Evolutionary conservation across 1,140 invertebrate genomes (phyloP).

Genomic region (Drosophila nikananu): DNA sequence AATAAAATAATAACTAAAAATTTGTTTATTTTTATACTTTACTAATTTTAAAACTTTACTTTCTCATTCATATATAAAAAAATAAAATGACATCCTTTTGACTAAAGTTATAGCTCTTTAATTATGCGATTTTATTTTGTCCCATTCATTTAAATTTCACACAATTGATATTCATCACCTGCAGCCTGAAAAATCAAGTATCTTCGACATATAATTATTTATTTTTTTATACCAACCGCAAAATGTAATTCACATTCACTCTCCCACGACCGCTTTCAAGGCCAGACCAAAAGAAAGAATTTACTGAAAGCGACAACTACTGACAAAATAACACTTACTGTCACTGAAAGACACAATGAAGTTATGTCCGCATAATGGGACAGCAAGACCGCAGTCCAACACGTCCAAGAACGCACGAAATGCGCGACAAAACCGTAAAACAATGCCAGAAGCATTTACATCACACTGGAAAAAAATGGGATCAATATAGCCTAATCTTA

Average conservation of each 20-base stretch:
- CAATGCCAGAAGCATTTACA: constrained; percentile 31
- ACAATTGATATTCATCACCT: background rate
- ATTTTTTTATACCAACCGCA: background rate
- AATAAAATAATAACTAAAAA: too few species aligned
- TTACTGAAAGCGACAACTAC: constrained; percentile 26
- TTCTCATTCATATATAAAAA: too few species aligned
- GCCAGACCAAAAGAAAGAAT: constrained; percentile 60
- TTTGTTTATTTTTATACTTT: too few species aligned
- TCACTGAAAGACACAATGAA: constrained; percentile 24
- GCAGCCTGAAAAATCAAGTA: background rate
- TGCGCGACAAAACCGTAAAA: constrained; percentile 44
- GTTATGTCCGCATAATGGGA: constrained; percentile 58
- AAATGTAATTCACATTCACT: constrained; percentile 59
- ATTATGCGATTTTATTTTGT: background rate
- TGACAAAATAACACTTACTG: constrained; percentile 39
- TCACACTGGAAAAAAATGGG: background rate
- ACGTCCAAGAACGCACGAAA: constrained; percentile 41
- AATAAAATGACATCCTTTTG: too few species aligned
- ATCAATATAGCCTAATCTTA: too few species aligned
- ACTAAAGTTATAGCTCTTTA: background rate
- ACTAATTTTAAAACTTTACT: too few species aligned
- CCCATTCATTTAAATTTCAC: background rate
- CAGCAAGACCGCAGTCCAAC: constrained; percentile 38
- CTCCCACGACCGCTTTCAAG: constrained; percentile 52
- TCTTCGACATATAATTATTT: background rate